Conservation (phyloP, 2,797 vertebrate species). For the Podargus strigoides region DNA sequence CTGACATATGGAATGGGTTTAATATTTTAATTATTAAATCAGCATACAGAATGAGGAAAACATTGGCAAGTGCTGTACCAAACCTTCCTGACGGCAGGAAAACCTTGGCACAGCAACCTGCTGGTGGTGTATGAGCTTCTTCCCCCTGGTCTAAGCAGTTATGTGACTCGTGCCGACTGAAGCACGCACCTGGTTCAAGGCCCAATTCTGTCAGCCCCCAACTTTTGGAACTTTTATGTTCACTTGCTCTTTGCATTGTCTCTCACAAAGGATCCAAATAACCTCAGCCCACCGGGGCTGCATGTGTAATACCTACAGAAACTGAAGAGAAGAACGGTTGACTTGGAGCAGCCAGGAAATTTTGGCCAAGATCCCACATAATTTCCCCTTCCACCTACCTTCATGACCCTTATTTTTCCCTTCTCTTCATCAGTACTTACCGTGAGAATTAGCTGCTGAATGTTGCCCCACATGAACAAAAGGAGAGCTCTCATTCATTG, state of each 20-base stretch:
- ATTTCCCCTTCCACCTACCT: neutral
- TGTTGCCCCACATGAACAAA: rapidly evolving
- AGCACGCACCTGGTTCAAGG: neutral
- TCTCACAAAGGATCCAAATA: rapidly evolving
- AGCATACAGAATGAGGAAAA: neutral
- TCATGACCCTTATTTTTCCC: neutral
- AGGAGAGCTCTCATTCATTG: neutral
- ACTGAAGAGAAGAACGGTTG: neutral
- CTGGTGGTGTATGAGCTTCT: neutral
- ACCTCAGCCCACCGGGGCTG: neutral
- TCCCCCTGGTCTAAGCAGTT: neutral
- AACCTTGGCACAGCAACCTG: neutral
- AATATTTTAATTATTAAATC: neutral
- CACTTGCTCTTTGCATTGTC: neutral
- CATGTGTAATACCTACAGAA: neutral
- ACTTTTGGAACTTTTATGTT: neutral
- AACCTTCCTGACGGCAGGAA: neutral
- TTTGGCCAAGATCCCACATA: neutral
- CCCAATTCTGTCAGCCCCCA: neutral
- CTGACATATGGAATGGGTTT: neutral
- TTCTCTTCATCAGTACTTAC: neutral
- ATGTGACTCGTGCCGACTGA: rapidly evolving
- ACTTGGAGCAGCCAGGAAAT: neutral
- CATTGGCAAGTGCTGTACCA: neutral
- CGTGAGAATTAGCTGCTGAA: neutral